These are phyloP conservation scores for Samia ricini DNA, from an alignment of 1,140 invertebrate genomes.

Conservation along the genomic window DNA sequence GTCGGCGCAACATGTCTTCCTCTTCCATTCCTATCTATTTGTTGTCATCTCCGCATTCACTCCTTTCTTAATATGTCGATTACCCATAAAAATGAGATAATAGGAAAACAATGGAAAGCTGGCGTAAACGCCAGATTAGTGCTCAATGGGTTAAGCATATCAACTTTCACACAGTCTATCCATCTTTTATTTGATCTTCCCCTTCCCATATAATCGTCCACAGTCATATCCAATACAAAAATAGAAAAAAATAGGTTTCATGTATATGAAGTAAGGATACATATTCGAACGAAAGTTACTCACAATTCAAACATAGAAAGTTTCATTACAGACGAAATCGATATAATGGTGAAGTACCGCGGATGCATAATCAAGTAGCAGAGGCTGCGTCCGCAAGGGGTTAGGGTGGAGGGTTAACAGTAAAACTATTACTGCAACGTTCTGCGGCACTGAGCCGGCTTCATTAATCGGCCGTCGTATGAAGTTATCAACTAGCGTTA, in stretches of 20 bases:
- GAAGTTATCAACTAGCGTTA: slow-evolving; percentile 65
- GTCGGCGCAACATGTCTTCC: no score
- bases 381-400: slow-evolving; percentile 38
- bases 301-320: slow-evolving; percentile 57
- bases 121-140: no score
- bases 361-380: slow-evolving; percentile 73
- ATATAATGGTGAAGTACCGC: slow-evolving; percentile 68
- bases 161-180: no score
- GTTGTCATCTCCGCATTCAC: no score
- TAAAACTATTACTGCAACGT: slow-evolving; percentile 74
- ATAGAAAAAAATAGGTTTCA: neutral
- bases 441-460: slow-evolving; percentile 60
- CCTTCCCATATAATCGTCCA: no score
- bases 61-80: no score
- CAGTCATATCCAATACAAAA: no score
- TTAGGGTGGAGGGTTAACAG: slow-evolving; percentile 47
- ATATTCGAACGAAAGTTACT: slow-evolving; percentile 32
- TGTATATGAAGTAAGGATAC: neutral
- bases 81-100: no score
- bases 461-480: slow-evolving; percentile 74
- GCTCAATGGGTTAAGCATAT: no score
- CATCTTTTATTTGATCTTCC: no score
- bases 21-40: no score
- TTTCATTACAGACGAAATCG: slow-evolving; percentile 66
- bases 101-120: no score